These are phyloP conservation scores for Chaenocephalus aceratus DNA, from an alignment of 2,113 vertebrate genomes.

Conservation along the genomic window DNA sequence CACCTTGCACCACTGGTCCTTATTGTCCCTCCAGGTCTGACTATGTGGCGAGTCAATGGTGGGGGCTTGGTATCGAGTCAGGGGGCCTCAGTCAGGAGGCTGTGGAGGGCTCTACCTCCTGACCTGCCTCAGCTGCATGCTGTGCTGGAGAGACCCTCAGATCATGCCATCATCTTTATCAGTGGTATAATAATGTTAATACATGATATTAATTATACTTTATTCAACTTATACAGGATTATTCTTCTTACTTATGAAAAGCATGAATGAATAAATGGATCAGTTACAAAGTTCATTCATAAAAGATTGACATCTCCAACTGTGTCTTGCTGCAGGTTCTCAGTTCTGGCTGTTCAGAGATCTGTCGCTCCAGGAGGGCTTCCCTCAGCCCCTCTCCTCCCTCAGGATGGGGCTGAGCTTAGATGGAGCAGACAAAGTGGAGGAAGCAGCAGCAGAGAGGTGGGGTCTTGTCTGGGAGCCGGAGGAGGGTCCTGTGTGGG, in stretches of 20 bases:
- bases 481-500: conserved; percentile 75
- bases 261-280: too few relatives aligned
- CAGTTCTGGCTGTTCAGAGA: conserved; percentile 81
- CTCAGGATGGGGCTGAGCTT: conserved; percentile 39
- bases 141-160: conserved; percentile 77
- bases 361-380: conserved; percentile 79
- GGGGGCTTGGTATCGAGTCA: conserved; percentile 69
- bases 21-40: conserved; percentile 53
- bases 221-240: too few relatives aligned
- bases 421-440: neutral
- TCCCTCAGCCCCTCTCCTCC: conserved; percentile 72
- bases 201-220: too few relatives aligned
- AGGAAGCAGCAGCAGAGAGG: neutral
- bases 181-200: conserved; percentile 53
- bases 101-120: conserved; percentile 77
- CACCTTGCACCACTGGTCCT: neutral
- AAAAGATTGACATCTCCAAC: neutral
- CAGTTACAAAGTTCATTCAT: neutral
- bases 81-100: conserved; percentile 63
- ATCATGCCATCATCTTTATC: conserved; percentile 81
- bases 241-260: neutral
- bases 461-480: conserved; percentile 76
- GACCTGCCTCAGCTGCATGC: conserved; percentile 67
- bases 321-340: conserved; percentile 61
- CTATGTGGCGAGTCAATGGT: conserved; percentile 79